Evolutionary conservation across 2,888 invertebrate genomes (phyloP).

Genomic region (Tryphoninae sp.): DNA sequence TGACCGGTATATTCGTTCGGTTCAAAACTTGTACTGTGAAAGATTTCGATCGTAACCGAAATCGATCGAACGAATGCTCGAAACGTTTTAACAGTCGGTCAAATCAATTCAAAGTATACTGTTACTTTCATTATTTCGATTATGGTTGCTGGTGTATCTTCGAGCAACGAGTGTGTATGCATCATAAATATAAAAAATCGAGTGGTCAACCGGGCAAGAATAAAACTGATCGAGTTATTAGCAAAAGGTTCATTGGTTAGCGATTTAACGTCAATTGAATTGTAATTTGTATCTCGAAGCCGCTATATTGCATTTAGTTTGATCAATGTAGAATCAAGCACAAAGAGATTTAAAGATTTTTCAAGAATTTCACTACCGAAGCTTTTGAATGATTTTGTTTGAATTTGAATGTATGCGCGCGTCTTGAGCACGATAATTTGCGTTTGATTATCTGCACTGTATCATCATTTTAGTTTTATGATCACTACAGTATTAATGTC

Average conservation of each 20-base stretch:
- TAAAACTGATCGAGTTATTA: background rate
- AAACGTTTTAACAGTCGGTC: too few species aligned
- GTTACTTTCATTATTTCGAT: constrained; percentile 31
- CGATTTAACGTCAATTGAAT: background rate
- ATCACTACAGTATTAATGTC: background rate
- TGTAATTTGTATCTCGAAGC: constrained; percentile 9
- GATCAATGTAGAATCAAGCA: constrained; percentile 1
- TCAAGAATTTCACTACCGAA: constrained; percentile 1
- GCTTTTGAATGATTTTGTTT: background rate
- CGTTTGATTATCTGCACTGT: constrained; percentile 52
- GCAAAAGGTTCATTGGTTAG: background rate
- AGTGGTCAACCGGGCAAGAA: background rate
- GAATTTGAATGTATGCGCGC: background rate
- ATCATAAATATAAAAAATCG: background rate
- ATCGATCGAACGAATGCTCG: background rate
- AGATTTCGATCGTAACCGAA: background rate
- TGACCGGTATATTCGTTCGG: background rate
- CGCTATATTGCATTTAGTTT: background rate
- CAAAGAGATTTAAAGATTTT: constrained; percentile 1
- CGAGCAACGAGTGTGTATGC: background rate
- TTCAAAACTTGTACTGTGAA: background rate
- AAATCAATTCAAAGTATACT: background rate
- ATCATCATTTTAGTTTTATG: constrained; percentile 15
- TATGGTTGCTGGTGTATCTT: constrained; percentile 7
- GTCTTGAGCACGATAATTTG: constrained; percentile 13